These are phyloP conservation scores for Pinna nobilis DNA, from an alignment of 1,140 invertebrate species.

Conservation along the genomic window DNA sequence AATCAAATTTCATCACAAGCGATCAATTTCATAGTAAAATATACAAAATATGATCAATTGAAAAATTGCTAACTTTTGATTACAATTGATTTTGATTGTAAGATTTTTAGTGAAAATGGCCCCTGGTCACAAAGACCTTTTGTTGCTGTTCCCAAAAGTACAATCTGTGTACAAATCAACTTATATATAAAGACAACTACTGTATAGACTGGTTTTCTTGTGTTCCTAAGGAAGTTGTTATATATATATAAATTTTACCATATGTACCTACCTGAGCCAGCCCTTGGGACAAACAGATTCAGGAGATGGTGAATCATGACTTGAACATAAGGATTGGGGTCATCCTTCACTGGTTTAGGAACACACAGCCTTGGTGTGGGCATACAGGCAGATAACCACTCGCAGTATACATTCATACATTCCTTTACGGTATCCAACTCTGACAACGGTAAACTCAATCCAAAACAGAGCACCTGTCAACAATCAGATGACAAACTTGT, in stretches of 20 bases:
- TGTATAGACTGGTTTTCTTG: too few relatives aligned
- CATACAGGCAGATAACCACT: constrained; percentile 93
- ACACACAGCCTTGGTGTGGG: constrained; percentile 81
- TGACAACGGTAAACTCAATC: constrained; percentile 89
- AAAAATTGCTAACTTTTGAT: too few relatives aligned
- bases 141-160: too few relatives aligned
- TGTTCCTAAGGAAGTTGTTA: too few relatives aligned
- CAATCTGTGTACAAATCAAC: too few relatives aligned
- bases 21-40: too few relatives aligned
- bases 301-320: constrained; percentile 95
- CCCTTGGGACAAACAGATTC: constrained; percentile 94
- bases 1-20: too few relatives aligned
- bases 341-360: constrained; percentile 88
- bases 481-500: not conserved
- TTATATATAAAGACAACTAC: too few relatives aligned
- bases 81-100: too few relatives aligned
- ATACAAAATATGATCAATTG: too few relatives aligned
- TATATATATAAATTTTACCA: not conserved
- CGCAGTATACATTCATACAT: constrained; percentile 97
- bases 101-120: too few relatives aligned
- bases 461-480: constrained; percentile 89
- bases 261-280: constrained; percentile 62
- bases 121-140: too few relatives aligned
- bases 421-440: constrained; percentile 96
- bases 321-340: constrained; percentile 93